These are phyloP conservation scores for Sebastes wilsoni DNA, from an alignment of 2,797 vertebrate genomes.

Conservation along the genomic window DNA sequence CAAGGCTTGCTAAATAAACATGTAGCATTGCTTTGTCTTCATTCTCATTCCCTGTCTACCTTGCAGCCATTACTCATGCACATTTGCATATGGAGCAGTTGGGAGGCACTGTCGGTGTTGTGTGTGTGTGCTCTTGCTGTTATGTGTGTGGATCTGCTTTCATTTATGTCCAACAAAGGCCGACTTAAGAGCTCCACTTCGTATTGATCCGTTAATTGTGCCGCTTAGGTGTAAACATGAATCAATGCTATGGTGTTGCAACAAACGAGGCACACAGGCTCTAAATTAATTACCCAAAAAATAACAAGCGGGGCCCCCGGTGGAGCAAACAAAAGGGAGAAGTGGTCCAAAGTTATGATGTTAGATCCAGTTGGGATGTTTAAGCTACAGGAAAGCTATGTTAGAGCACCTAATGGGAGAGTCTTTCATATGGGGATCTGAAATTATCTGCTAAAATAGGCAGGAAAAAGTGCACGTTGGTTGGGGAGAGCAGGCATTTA, in stretches of 20 bases:
- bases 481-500: background rate
- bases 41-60: conserved; percentile 32
- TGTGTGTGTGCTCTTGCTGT: background rate
- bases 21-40: conserved; percentile 34
- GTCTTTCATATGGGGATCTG: conserved; percentile 26
- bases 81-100: conserved; percentile 55
- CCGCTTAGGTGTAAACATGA: conserved; percentile 76
- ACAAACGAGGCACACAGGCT: conserved; percentile 61
- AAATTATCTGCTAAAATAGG: conserved; percentile 37
- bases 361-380: conserved; percentile 25
- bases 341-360: conserved; percentile 14
- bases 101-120: background rate
- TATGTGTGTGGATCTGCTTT: conserved; percentile 36
- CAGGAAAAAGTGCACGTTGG: background rate
- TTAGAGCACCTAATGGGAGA: conserved; percentile 31
- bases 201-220: conserved; percentile 81
- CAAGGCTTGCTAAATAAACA: conserved; percentile 49
- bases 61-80: conserved; percentile 39
- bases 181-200: conserved; percentile 62
- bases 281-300: conserved; percentile 75
- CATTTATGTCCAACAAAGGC: conserved; percentile 66
- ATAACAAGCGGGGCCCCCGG: conserved; percentile 43
- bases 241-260: conserved; percentile 71
- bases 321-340: conserved; percentile 51
- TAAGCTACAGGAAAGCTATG: conserved; percentile 29